These are phyloP conservation scores for Molanna angustata DNA, from an alignment of 2,888 invertebrate species.

Conservation along the genomic window DNA sequence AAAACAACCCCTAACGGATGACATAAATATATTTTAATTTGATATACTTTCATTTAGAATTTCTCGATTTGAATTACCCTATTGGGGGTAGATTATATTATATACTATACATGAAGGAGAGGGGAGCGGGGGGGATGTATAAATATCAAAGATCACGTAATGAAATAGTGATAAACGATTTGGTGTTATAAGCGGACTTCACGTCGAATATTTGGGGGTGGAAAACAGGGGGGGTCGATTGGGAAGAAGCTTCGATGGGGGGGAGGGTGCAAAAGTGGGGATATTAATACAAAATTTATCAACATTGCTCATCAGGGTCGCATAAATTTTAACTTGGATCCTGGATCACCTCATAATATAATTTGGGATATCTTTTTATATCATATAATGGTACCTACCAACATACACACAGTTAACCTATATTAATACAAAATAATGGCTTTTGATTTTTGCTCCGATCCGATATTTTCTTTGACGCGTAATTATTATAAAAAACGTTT, in stretches of 20 bases:
- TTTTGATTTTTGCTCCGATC: no score
- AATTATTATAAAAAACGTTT: no score
- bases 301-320: conserved; percentile 25
- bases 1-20: neutral
- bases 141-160: conserved; percentile 24
- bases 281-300: conserved; percentile 28
- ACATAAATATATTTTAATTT: neutral
- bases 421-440: no score
- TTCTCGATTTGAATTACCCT: neutral
- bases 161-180: conserved; percentile 30
- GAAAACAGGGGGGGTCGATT: neutral
- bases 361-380: no score
- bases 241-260: no score
- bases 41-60: neutral
- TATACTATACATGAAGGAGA: no score
- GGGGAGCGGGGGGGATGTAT: neutral
- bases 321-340: conserved; percentile 21
- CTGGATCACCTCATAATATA: neutral
- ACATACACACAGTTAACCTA: no score
- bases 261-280: neutral
- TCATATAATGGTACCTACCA: no score
- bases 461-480: no score
- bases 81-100: no score
- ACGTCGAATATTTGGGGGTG: conserved; percentile 17
- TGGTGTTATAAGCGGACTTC: conserved; percentile 27